These are phyloP conservation scores for Drosophila kambysellisi DNA, from an alignment of 2,888 invertebrate genomes.

Conservation along the genomic window DNA sequence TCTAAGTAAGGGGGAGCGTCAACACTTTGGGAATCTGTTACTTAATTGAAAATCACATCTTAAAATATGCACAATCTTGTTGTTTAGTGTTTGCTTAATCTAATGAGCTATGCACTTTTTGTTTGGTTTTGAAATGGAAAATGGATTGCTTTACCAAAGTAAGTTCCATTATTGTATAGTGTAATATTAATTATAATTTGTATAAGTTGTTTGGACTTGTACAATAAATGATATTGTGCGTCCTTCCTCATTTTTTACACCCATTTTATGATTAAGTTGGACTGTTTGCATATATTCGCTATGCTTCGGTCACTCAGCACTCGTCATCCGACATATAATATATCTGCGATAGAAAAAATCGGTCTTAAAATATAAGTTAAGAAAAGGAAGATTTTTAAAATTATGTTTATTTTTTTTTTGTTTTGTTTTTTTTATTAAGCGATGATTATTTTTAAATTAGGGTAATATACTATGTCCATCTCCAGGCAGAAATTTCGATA, in stretches of 20 bases:
- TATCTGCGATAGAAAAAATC: background rate
- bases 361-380: background rate
- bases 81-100: conserved; percentile 50
- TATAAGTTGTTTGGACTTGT: background rate
- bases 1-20: conserved; percentile 1
- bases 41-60: conserved; percentile 58
- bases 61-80: conserved; percentile 18
- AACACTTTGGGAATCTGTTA: conserved; percentile 2
- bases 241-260: background rate
- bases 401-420: background rate
- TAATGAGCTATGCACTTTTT: conserved; percentile 50
- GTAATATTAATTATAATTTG: background rate
- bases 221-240: background rate
- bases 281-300: too few species aligned
- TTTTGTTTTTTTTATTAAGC: background rate
- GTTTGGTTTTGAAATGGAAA: conserved; percentile 2
- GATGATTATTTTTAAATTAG: background rate
- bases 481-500: background rate
- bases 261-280: background rate
- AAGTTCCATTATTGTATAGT: background rate
- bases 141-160: background rate
- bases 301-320: too few species aligned
- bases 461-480: background rate
- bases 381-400: background rate
- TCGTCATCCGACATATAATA: background rate